These are phyloP conservation scores for Tangara arthus DNA, from an alignment of 2,797 vertebrate species.

Conservation along the genomic window DNA sequence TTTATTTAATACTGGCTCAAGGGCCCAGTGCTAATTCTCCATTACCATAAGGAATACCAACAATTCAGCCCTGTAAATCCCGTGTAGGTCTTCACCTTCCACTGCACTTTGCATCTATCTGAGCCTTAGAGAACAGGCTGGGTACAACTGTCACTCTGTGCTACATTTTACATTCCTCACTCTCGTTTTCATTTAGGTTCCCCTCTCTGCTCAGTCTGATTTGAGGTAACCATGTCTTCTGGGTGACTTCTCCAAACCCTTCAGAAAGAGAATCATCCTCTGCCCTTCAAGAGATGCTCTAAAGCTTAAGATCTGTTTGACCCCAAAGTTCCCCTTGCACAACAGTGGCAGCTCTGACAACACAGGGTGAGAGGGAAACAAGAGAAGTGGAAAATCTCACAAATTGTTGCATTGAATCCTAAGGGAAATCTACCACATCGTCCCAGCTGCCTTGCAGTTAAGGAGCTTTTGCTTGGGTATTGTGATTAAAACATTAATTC, in stretches of 20 bases:
- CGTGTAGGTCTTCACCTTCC: neutral
- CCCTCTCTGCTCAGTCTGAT: neutral
- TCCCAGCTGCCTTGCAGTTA: neutral
- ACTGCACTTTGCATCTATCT: neutral
- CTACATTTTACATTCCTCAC: neutral
- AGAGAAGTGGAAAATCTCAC: neutral
- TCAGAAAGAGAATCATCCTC: neutral
- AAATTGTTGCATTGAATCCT: neutral
- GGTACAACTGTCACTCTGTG: neutral
- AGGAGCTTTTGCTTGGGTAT: neutral
- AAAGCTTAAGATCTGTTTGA: neutral
- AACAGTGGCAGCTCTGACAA: neutral
- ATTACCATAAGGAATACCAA: neutral
- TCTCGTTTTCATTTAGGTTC: neutral
- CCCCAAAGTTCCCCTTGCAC: neutral
- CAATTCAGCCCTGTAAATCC: neutral
- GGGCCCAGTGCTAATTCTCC: neutral
- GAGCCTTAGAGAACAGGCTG: neutral
- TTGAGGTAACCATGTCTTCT: neutral
- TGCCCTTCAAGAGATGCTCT: neutral
- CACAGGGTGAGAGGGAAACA: neutral
- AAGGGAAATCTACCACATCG: neutral
- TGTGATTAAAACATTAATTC: neutral
- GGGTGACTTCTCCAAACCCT: neutral
- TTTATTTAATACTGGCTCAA: conserved; percentile 15